phyloP scores from a whole-genome alignment of 2,113 vertebrate species.

The Callipepla squamata region DNA sequence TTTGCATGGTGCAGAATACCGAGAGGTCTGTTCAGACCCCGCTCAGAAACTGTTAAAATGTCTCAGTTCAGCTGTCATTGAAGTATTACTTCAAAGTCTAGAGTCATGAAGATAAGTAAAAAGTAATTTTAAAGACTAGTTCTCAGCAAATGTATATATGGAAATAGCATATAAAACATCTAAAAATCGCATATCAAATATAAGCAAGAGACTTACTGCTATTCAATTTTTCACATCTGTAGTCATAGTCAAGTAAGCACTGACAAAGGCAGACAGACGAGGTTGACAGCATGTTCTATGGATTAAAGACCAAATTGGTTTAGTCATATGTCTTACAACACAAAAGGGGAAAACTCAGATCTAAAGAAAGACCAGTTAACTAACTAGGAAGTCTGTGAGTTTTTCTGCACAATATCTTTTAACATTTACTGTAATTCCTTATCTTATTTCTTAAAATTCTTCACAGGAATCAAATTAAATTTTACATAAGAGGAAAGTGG shows the following conservation, averaged over 20 bases:
- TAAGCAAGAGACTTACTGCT: conserved; percentile 59
- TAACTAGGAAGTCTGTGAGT: neutral
- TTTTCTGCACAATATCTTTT: conserved; percentile 13
- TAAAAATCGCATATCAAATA: conserved; percentile 15
- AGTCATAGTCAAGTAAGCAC: conserved; percentile 46
- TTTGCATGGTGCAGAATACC: conserved; percentile 59
- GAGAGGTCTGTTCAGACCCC: conserved; percentile 54
- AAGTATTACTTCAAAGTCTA: conserved; percentile 73
- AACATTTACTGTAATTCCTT: conserved; percentile 30
- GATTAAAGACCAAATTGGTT: conserved; percentile 42
- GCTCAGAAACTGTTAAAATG: conserved; percentile 48
- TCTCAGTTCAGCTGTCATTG: conserved; percentile 66
- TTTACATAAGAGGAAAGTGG: conserved; percentile 38
- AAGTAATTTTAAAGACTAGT: conserved; percentile 71
- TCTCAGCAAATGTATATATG: conserved; percentile 61
- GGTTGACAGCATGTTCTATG: conserved; percentile 6
- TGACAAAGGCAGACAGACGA: conserved; percentile 10
- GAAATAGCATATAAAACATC: conserved; percentile 44
- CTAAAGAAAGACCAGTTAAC: conserved; percentile 22
- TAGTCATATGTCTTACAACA: conserved; percentile 42
- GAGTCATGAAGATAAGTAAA: conserved; percentile 66
- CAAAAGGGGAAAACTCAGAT: neutral
- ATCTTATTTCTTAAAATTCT: conserved; percentile 36
- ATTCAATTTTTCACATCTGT: conserved; percentile 45
- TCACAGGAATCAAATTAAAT: conserved; percentile 47